phyloP scores from a whole-genome alignment of 2,113 vertebrate species.

The Carettochelys insculpta region DNA sequence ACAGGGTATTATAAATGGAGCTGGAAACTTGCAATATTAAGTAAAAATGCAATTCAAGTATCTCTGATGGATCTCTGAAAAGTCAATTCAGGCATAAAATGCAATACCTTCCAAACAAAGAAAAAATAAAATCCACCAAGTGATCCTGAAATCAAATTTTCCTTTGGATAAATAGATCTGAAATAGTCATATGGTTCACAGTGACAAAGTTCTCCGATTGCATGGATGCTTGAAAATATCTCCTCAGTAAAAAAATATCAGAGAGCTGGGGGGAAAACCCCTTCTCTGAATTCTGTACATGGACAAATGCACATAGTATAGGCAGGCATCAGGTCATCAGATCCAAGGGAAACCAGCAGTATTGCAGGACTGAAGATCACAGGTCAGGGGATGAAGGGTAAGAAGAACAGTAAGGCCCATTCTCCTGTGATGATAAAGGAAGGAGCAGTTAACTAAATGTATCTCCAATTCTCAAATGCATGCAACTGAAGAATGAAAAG shows the following conservation, averaged over 20 bases:
- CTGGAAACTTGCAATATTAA: constrained; percentile 17
- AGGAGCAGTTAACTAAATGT: background rate
- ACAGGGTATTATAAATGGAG: constrained; percentile 31
- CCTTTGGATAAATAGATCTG: constrained; percentile 78
- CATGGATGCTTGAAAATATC: constrained; percentile 79
- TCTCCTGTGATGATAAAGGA: constrained; percentile 74
- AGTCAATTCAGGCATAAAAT: constrained; percentile 54
- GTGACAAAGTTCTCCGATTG: constrained; percentile 76
- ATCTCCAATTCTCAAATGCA: background rate
- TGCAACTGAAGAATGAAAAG: background rate
- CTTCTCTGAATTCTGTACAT: constrained; percentile 79
- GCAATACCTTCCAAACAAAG: constrained; percentile 40
- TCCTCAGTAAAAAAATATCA: constrained; percentile 85
- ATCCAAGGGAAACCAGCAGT: constrained; percentile 65
- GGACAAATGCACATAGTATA: constrained; percentile 69
- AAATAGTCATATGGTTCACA: constrained; percentile 74
- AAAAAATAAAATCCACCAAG: constrained; percentile 44
- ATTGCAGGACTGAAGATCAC: constrained; percentile 65
- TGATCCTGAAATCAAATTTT: constrained; percentile 65
- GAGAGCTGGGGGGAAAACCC: constrained; percentile 79
- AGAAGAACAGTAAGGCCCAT: constrained; percentile 79
- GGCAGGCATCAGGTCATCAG: constrained; percentile 59
- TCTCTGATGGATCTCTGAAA: constrained; percentile 1
- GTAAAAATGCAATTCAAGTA: background rate
- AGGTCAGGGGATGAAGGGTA: constrained; percentile 81